Conservation (phyloP, 2,113 vertebrate species). For the Prionailurus bengalensis region DNA sequence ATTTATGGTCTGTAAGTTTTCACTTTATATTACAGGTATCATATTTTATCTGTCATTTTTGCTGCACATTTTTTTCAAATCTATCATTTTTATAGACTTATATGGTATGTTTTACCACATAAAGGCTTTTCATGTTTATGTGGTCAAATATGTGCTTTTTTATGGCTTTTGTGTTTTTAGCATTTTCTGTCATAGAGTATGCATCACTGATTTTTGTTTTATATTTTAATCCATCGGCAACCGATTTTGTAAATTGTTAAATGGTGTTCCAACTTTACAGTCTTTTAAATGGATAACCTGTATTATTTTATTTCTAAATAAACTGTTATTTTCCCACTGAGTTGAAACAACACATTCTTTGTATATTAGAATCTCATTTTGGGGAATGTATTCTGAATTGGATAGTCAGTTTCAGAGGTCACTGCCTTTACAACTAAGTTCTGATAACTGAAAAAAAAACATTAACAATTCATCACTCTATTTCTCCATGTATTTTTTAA, state of each 20-base stretch:
- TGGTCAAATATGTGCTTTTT: neutral
- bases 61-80: neutral
- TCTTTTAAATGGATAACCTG: neutral
- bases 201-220: constrained; percentile 33
- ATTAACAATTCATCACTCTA: neutral
- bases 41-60: neutral
- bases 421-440: neutral
- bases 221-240: constrained; percentile 40
- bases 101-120: neutral
- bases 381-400: neutral
- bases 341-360: neutral
- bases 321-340: neutral
- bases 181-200: neutral
- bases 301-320: constrained; percentile 44
- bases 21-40: neutral
- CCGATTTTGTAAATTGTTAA: constrained; percentile 46
- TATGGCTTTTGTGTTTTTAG: neutral
- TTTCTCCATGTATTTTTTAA: neutral
- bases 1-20: neutral
- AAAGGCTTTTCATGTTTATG: neutral
- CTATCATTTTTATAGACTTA: neutral
- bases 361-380: constrained; percentile 30
- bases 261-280: neutral
- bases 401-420: neutral
- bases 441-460: neutral